Conservation (phyloP, 2,888 invertebrate species). For the Brenthis daphne region DNA sequence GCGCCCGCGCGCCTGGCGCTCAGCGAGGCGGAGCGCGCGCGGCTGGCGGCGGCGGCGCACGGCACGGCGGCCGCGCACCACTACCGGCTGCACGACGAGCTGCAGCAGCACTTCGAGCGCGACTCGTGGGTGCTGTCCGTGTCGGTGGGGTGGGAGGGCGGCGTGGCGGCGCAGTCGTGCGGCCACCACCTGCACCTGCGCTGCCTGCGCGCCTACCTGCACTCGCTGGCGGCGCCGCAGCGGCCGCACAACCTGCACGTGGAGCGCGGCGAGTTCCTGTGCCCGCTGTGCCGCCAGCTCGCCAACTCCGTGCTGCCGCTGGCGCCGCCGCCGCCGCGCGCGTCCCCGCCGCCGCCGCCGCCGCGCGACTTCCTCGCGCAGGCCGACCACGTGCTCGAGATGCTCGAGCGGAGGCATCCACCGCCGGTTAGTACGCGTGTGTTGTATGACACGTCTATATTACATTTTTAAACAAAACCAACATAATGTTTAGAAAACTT, state of each 20-base stretch:
- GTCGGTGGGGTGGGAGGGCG: slow-evolving; percentile 94
- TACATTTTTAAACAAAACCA: background rate
- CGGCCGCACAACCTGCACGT: slow-evolving; percentile 87
- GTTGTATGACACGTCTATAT: no score
- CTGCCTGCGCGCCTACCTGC: slow-evolving; percentile 95
- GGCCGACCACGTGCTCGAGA: slow-evolving; percentile 71
- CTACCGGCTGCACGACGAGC: slow-evolving; percentile 88
- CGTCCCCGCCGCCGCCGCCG: slow-evolving; percentile 83
- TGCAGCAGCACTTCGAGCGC: slow-evolving; percentile 89
- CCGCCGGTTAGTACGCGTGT: slow-evolving; percentile 55
- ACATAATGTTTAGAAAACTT: background rate
- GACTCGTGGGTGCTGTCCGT: slow-evolving; percentile 89
- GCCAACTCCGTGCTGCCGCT: slow-evolving; percentile 90
- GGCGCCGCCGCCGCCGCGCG: slow-evolving; percentile 86
- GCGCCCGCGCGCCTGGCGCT: slow-evolving; percentile 63
- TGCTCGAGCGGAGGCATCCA: slow-evolving; percentile 84
- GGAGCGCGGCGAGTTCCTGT: slow-evolving; percentile 92
- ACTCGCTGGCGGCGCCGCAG: slow-evolving; percentile 90
- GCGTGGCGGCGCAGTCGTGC: slow-evolving; percentile 96
- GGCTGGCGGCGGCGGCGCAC: slow-evolving; percentile 70
- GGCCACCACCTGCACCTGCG: slow-evolving; percentile 98
- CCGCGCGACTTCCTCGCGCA: slow-evolving; percentile 55
- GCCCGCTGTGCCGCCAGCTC: slow-evolving; percentile 95
- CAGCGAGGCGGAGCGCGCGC: slow-evolving; percentile 80
- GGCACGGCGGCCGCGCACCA: slow-evolving; percentile 89